A percentile compares a stretch with the other conserved stretches of the same genome.
These are phyloP conservation scores for Amphipyra berbera DNA, from an alignment of 2,888 invertebrate species.

Conservation along the genomic window DNA sequence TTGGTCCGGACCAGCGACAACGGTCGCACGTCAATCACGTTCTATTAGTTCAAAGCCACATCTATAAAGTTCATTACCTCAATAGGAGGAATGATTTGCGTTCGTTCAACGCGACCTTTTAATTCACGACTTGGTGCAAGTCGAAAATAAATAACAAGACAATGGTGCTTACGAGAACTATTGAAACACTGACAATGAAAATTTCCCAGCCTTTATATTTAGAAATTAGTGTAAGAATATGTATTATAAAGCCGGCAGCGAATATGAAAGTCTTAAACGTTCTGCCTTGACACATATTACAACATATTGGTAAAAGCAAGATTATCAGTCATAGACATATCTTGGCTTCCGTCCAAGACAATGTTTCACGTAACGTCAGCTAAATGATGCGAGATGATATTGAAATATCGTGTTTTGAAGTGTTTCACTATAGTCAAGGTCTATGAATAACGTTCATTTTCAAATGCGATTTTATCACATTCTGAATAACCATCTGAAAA, in stretches of 20 bases:
- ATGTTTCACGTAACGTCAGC: constrained; percentile 29
- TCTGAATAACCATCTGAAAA: constrained; percentile 11
- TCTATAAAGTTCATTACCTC: constrained; percentile 85
- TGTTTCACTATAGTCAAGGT: constrained; percentile 15
- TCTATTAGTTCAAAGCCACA: constrained; percentile 87
- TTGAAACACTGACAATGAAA: constrained; percentile 16
- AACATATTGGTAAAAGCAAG: constrained; percentile 51
- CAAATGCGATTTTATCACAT: constrained; percentile 2
- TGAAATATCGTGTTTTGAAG: constrained; percentile 19
- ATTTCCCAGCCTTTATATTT: constrained; percentile 25
- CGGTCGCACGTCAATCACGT: constrained; percentile 84
- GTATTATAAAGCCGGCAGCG: constrained; percentile 14
- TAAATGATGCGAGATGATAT: constrained; percentile 22
- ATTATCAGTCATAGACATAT: constrained; percentile 50
- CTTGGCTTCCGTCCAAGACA: constrained; percentile 64
- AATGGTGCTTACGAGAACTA: constrained; percentile 14
- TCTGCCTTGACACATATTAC: constrained; percentile 62
- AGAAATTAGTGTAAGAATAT: constrained; percentile 34
- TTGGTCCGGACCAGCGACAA: constrained; percentile 72
- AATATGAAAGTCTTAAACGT: constrained; percentile 33
- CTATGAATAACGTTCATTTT: constrained; percentile 7
- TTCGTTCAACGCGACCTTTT: constrained; percentile 68
- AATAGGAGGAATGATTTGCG: constrained; percentile 74
- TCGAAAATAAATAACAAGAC: constrained; percentile 34
- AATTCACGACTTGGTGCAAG: constrained; percentile 55